phyloP scores from a whole-genome alignment of 2,797 vertebrate species.

The Merluccius polli region DNA sequence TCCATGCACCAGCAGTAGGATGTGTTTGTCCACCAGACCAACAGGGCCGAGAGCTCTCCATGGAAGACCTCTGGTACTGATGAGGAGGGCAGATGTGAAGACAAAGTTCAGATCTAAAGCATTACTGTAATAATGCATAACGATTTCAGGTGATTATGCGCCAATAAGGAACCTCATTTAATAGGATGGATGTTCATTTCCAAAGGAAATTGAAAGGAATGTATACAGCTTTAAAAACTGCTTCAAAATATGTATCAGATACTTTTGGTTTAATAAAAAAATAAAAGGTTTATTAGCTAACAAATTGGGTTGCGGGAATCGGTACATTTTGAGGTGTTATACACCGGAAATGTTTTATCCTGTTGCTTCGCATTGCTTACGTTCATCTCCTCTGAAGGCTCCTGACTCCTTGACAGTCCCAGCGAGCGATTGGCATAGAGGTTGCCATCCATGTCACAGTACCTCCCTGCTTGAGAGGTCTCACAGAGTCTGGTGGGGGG shows the following conservation, averaged over 20 bases:
- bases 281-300: background rate
- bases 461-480: slow-evolving; percentile 83
- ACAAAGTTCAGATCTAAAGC: background rate
- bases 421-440: slow-evolving; percentile 70
- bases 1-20: slow-evolving; percentile 92
- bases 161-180: background rate
- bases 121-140: background rate
- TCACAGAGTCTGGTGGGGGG: slow-evolving; percentile 81
- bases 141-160: background rate
- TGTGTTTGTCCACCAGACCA: slow-evolving; percentile 94
- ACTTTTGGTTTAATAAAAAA: background rate
- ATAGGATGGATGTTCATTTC: background rate
- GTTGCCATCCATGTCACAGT: slow-evolving; percentile 76
- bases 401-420: slow-evolving; percentile 89
- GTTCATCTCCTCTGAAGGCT: slow-evolving; percentile 84
- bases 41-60: slow-evolving; percentile 87
- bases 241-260: background rate
- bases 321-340: background rate
- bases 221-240: background rate
- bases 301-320: background rate
- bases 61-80: slow-evolving; percentile 82
- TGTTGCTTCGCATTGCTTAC: slow-evolving; percentile 50
- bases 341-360: background rate
- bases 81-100: background rate
- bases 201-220: background rate